Base-by-base conservation (phyloP, 2,797 vertebrate genomes). In the Mormyrus proboscirostris region DNA sequence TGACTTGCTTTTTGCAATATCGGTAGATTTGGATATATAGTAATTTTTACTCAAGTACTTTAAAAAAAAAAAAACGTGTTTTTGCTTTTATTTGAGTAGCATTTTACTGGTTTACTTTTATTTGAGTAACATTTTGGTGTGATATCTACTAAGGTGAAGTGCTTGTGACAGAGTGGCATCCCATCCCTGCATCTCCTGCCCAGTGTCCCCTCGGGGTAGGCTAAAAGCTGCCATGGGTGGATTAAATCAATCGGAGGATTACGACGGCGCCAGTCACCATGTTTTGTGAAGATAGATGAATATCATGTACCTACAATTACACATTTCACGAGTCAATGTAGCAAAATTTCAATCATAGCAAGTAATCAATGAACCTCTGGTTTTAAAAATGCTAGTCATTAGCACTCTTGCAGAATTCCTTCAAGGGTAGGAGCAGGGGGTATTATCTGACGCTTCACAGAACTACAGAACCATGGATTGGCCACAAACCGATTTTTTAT, bases 321-420 rank as follows among this genome's bases (percentile, higher is more conserved):
- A n/a, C 7, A 38, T 33, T 73, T 73, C 5, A 73, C 1, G 29
- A 73, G 65, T 73, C 29, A 38, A 38, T 38, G 38, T 44, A 44
- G 38, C 38, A 16, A 44, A 41, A 44, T 19, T 79, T 44, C 16
- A 44, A 47, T 41, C 33, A 79, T 19, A 41, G 38, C 14, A 41
- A 87, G 14, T 87, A 55, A 44, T 9, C 25, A n/a, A 87, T 41
- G 41, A 41, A 19, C 7, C 25, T n/a, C 22, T 41, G 51, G 3
- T 14, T 87, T 41, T 44, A 12, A 87, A 87, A 87, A 33, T 38
- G 6, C 53, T 55, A 16, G 10, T 41, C 1, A 79, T 90, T 89
- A 59, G 94, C 95, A 94, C 94, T 96, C 96, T 97, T 96, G 96
- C 96, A 97, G 97, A 97, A 96, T 95, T 95, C 95, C 87, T 92